A percentile compares a stretch with the other conserved stretches of the same genome.
Conservation (phyloP, 1,140 invertebrate species). For the Ceratitis capitata region DNA sequence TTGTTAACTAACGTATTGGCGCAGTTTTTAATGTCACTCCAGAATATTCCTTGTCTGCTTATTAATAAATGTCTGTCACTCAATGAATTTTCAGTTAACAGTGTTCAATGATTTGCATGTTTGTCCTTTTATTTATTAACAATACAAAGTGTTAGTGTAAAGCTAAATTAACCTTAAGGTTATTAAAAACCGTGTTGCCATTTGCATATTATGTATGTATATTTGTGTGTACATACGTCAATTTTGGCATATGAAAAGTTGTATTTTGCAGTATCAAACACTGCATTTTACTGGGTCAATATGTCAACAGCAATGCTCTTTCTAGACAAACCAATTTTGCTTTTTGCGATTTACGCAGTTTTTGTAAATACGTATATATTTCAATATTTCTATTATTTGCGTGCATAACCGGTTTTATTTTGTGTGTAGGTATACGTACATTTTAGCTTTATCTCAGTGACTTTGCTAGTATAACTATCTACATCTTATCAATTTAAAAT, state of each 20-base stretch:
- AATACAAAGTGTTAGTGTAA: too few relatives aligned
- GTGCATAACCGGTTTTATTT: not conserved
- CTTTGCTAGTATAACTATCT: not conserved
- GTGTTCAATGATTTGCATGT: too few relatives aligned
- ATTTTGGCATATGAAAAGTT: too few relatives aligned
- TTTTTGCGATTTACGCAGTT: not conserved
- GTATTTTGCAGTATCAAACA: not conserved
- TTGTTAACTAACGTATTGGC: not conserved
- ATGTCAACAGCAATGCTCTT: not conserved
- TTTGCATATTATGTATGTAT: too few relatives aligned
- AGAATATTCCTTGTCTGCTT: too few relatives aligned
- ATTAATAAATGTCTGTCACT: too few relatives aligned
- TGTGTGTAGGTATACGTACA: not conserved
- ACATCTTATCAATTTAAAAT: not conserved
- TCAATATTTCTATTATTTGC: not conserved
- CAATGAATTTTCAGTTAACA: too few relatives aligned
- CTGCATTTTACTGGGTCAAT: not conserved
- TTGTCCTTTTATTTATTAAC: too few relatives aligned
- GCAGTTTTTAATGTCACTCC: too few relatives aligned
- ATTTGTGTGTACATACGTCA: too few relatives aligned
- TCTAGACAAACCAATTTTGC: not conserved
- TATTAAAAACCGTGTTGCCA: too few relatives aligned
- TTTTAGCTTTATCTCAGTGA: not conserved
- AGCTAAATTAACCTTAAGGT: too few relatives aligned
- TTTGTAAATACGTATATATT: not conserved